Evolutionary conservation across 2,797 vertebrate species (phyloP), one percentile per base, ranked within the genome.

Genomic region (Syncerus caffer): DNA sequence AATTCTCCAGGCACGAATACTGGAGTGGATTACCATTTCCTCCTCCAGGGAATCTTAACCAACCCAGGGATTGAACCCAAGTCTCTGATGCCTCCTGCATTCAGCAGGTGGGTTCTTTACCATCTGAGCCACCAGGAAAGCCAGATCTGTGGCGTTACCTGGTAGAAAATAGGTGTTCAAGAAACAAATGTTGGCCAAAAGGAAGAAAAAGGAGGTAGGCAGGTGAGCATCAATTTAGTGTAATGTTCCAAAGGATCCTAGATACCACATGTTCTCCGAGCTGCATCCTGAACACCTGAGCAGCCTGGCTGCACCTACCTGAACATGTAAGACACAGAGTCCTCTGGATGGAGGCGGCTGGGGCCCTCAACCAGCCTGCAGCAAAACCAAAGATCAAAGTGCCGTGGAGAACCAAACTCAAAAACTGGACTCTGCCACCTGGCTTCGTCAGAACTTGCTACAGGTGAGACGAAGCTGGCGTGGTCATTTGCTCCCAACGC

Each of bases 401-500:
- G 19, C 23, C 50, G 14, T 74, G 31, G 85, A 78, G 84, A 94
- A 29, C 78, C n/a, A 23, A 79, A 7, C 38, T 85, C 6, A 55
- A 74, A 86, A 74, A 6, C 0, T 23, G 45, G 42, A 58, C 47
- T 85, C 55, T 85, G 31, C 34, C 17, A 42, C 38, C 14, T 60
- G 38, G 38, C n/a, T 47, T 93, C 19, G 29, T 86, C 38, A 23
- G 55, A 71, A 87, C 76, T 38, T 71, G 60, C 57, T n/a, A 21
- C 17, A 60, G 23, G 23, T 23, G 8, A 85, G 42, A 91, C 1
- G 1, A 38, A 74, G 34, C 45, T 55, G 2, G 25, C 9, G n/a
- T 7, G 45, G 62, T 1, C 74, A 76, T 11, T 1, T 51, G 64
- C n/a, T 99, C 99, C 0, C 99, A 99, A 47, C 99, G 99, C 98